Base-by-base conservation (phyloP, 1,140 invertebrate species). In the Philopotamus ludificatus region DNA sequence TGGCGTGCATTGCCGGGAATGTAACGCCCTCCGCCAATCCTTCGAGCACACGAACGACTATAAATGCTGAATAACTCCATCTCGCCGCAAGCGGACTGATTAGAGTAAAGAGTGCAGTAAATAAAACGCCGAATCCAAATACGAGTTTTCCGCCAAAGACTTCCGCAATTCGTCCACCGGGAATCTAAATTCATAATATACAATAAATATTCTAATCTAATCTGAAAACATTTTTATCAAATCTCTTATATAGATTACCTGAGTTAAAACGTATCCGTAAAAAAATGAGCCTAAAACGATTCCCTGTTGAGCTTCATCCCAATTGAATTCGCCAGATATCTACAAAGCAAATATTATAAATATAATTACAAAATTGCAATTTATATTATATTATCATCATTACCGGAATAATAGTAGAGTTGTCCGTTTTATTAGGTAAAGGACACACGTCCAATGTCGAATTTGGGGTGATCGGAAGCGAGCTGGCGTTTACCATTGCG, bases 21-120 rank as follows among this genome's bases (percentile, higher is more conserved):
- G 90, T 92, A 22, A 92, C 90, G 34, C 90, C 90, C 83, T 95
- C 93, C 20, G 87, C 90, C 66, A 96, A 83, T 22, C 95, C 95
- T 79, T 93, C 90, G 10, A 94, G 74, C 12, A 95, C 83, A 67
- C 95, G 79, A 1, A 93, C 85, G 25, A 83, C 81, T 65, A 95
- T 86, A 71, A 97, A 87, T 54, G 88, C 82, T 63, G 84, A 79
- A 63, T 88, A 84, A 69, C 88, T 86, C 66, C 82, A 85, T 69
- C 85, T 83, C 0, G 91, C 90, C 0, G 90, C 87, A 64, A 86
- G 84, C 22, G 88, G 89, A 70, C 83, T 91, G 23, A 89, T 78
- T 61, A 91, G 82, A 41, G 90, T 90, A 73, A 95, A 85, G 54
- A 95, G 74, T 15, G 92, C 86, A 7, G 89, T 91, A 2, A 92